Conservation (phyloP, 2,797 vertebrate species). For the Chelon labrosus region DNA sequence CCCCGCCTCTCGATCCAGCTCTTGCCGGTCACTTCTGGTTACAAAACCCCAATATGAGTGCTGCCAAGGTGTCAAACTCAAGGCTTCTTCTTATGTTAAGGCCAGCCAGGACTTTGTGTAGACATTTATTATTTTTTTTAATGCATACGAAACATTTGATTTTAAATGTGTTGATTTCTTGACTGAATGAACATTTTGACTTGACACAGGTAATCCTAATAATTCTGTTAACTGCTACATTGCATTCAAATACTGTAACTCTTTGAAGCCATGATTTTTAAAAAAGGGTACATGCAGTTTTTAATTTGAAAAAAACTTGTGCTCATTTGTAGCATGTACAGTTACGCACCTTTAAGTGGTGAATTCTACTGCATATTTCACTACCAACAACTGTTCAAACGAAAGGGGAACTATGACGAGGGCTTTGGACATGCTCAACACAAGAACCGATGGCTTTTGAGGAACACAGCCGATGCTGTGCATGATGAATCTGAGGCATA, state of each 20-base stretch:
- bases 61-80: too few species aligned
- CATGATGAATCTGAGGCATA: slow-evolving; percentile 58
- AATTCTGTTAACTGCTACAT: background rate
- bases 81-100: background rate
- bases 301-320: slow-evolving; percentile 42
- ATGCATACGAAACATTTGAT: background rate
- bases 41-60: too few species aligned
- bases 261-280: too few species aligned
- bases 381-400: slow-evolving; percentile 86
- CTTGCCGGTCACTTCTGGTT: too few species aligned
- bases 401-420: slow-evolving; percentile 86
- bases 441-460: slow-evolving; percentile 79
- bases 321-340: slow-evolving; percentile 84
- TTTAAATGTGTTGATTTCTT: background rate
- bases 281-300: background rate
- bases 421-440: slow-evolving; percentile 83
- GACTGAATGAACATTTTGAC: background rate
- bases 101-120: background rate
- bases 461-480: background rate
- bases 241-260: too few species aligned
- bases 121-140: too few species aligned
- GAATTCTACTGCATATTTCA: slow-evolving; percentile 90
- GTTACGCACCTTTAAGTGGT: slow-evolving; percentile 82
- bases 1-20: too few species aligned
- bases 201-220: background rate